Evolutionary conservation across 2,113 vertebrate genomes (phyloP).

Genomic region (Calcarius ornatus): DNA sequence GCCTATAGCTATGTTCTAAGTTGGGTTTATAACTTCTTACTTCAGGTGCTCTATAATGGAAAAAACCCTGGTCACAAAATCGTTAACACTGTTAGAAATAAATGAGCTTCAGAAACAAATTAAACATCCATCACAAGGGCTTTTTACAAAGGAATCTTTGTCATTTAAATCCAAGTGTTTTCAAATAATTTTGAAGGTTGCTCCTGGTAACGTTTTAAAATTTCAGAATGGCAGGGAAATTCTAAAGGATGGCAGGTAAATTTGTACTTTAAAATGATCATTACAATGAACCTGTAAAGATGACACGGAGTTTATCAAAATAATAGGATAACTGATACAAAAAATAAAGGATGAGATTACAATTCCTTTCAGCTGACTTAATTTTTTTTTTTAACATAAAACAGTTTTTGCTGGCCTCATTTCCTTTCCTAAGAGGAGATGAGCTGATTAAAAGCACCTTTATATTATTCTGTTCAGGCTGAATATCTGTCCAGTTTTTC

Average conservation of each 20-base stretch:
- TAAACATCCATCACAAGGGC: not conserved
- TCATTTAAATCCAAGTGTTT: not conserved
- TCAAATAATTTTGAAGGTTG: not conserved
- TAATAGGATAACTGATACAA: not conserved
- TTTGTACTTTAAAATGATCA: not conserved
- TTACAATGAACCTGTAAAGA: not conserved
- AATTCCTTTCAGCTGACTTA: not conserved
- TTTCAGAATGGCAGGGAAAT: not conserved
- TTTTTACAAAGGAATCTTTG: not conserved
- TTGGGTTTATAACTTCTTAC: not conserved
- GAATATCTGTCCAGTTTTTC: not conserved
- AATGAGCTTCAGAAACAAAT: not conserved
- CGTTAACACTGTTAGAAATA: not conserved
- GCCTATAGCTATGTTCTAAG: not conserved
- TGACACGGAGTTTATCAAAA: not conserved
- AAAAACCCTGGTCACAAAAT: not conserved
- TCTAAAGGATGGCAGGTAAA: not conserved
- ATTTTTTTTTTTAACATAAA: not conserved
- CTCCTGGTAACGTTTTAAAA: not conserved
- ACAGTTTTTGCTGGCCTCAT: not conserved
- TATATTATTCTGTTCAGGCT: not conserved
- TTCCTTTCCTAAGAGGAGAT: not conserved
- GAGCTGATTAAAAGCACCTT: not conserved
- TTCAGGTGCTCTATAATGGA: not conserved
- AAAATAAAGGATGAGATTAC: not conserved